Evolutionary conservation across 2,888 invertebrate species (phyloP), one percentile per base, ranked within the genome.

Genomic region (Melolontha melolontha): DNA sequence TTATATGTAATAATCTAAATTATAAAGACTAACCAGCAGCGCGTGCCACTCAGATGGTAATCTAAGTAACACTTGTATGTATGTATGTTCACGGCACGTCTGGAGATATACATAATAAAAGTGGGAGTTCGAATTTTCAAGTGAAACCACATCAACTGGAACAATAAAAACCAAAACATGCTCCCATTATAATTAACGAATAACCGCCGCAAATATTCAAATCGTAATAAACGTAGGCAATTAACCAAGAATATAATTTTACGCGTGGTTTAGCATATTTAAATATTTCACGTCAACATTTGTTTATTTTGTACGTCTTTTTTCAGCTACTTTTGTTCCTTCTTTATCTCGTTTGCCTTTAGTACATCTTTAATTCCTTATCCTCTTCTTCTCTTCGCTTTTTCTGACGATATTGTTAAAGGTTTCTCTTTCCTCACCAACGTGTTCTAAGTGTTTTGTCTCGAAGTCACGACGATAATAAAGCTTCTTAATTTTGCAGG

Each of bases 401-500:
- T 42, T 57, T 12, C 44, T 11, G n/a, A 42, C 44, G 22, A 11
- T 42, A 12, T 22, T 22, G 12, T 57, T 42, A 11, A 42, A 42
- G 42, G 14, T 14, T n/a, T 42, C 49, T 54, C 49, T 62, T 62
- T 62, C n/a, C 62, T 62, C 39, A 10, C 49, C 49, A 17, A 47
- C 62, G 62, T 47, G 40, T 64, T 42, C 59, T 47, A 47, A 64
- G 51, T 51, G 54, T 64, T 64, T 64, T 64, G 64, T 54, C 42
- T 54, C 41, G 54, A 22, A 70, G 67, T 67, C 68, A 68, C 67
- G 67, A 68, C 67, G 62, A 64, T 66, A 70, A 70, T 70, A 70
- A 70, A 66, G 71, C 67, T 71, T 65, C 70, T 70, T 70, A 68
- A 70, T 68, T 64, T 64, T 42, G 62, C 63, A 49, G 50, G 59